Conservation (phyloP, 2,113 vertebrate genomes). For the Peromyscus leucopus region DNA sequence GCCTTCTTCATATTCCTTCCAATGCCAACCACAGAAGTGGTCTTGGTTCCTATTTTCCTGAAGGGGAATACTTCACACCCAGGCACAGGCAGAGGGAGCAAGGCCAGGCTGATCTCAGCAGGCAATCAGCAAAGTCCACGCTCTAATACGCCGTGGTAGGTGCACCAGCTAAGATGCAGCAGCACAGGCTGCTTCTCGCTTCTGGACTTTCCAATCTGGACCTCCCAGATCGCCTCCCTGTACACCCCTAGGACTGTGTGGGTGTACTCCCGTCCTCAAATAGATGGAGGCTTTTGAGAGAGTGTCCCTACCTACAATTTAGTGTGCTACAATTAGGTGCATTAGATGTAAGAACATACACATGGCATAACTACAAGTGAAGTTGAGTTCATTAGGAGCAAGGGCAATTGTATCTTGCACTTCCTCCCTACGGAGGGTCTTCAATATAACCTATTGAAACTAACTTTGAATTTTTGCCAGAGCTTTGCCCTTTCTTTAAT, state of each 20-base stretch:
- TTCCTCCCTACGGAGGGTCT: neutral
- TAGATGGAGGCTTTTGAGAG: neutral
- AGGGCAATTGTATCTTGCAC: neutral
- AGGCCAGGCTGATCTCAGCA: neutral
- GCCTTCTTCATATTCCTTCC: no score
- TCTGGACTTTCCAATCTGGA: neutral
- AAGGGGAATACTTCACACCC: neutral
- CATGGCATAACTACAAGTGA: no score
- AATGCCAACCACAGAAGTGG: neutral
- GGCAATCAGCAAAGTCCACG: neutral
- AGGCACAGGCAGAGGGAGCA: neutral
- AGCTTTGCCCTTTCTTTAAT: neutral
- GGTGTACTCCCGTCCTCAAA: neutral
- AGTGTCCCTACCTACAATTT: no score
- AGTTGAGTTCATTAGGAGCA: neutral
- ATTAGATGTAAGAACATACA: neutral
- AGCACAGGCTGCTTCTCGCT: neutral
- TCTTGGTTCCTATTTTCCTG: neutral
- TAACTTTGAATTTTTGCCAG: neutral
- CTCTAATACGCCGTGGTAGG: neutral
- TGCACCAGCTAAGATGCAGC: neutral
- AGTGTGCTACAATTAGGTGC: no score
- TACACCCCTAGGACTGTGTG: rapidly evolving
- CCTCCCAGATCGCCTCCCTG: neutral
- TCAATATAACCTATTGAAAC: neutral